Base-by-base conservation (phyloP, 2,888 invertebrate species). In the Caenorhabditis uteleia region DNA sequence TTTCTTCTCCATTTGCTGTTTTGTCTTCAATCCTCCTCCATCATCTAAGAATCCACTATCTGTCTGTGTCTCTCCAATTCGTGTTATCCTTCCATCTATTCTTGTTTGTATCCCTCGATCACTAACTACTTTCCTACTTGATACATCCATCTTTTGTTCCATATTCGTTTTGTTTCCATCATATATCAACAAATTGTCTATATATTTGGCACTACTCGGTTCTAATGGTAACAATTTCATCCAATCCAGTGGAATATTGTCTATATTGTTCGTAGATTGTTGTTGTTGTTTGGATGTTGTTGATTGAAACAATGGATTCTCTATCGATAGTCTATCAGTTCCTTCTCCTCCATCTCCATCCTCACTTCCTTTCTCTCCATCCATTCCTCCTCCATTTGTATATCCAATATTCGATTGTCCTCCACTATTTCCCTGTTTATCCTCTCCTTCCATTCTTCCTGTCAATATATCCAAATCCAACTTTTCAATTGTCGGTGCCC, bases 191-290 rank as follows among this genome's bases (percentile, higher is more conserved):
- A 53, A 23, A 29, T 53, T 53, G 10, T 60, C 45, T 8, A 40
- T 33, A 18, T 38, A 36, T 31, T 47, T 21, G 4, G 43, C 57
- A 34, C 56, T 55, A 20, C 27, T 33, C 7, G 27, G 34, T 0
- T 18, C 21, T 8, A 38, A 25, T 8, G 64, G 64, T 1, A 64
- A 12, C 16, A 64, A 16, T 31, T 45, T 48, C 64, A 64, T 64
- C 64, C 64, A 64, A 25, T 58, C 57, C 10, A 48, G 6, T 2
- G 61, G 61, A 16, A 61, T 50, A 33, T 36, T 20, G 29, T 18
- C 7, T 21, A 18, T 21, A 12, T 6, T 14, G 2, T 23, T 50
- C 42, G 14, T 40, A 10, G 29, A n/a, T n/a, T n/a, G n/a, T n/a
- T n/a, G n/a, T n/a, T n/a, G n/a, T n/a, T n/a, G n/a, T n/a, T n/a